Conservation (phyloP, 2,113 vertebrate genomes). For the Anthoscopus minutus region DNA sequence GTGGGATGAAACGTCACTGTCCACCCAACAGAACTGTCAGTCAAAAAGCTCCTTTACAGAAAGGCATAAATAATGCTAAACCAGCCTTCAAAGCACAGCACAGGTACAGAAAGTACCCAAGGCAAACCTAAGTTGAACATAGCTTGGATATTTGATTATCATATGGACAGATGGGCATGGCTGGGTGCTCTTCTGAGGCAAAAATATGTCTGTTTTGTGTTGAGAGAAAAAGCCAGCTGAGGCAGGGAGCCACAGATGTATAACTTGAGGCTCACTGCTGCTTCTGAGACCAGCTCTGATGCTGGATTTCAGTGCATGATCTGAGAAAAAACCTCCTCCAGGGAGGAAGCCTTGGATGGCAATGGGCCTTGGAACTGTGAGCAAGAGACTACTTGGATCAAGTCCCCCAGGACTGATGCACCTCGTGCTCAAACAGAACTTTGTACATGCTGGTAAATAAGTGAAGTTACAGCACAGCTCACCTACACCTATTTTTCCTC, state of each 20-base stretch:
- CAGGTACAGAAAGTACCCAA: not conserved
- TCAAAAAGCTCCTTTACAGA: not conserved
- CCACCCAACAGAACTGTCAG: not conserved
- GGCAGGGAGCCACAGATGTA: not conserved
- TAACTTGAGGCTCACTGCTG: not conserved
- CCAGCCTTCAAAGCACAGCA: not conserved
- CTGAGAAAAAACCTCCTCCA: not conserved
- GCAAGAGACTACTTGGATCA: rapidly evolving
- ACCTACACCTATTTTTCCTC: not conserved
- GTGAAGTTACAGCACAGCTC: not conserved
- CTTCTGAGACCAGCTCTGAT: not conserved
- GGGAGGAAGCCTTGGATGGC: rapidly evolving
- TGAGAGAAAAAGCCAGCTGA: not conserved
- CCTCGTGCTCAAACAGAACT: not conserved
- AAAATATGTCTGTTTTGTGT: not conserved
- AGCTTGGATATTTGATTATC: not conserved
- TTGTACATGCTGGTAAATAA: not conserved
- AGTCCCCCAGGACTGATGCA: not conserved
- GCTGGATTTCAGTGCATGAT: not conserved
- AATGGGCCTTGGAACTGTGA: rapidly evolving
- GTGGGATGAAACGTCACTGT: not conserved
- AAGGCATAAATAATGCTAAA: not conserved
- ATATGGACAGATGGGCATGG: not conserved
- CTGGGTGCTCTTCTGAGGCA: not conserved
- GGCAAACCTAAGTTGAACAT: not conserved